phyloP scores from a whole-genome alignment of 2,888 invertebrate species.

The Pilophorus perplexus region DNA sequence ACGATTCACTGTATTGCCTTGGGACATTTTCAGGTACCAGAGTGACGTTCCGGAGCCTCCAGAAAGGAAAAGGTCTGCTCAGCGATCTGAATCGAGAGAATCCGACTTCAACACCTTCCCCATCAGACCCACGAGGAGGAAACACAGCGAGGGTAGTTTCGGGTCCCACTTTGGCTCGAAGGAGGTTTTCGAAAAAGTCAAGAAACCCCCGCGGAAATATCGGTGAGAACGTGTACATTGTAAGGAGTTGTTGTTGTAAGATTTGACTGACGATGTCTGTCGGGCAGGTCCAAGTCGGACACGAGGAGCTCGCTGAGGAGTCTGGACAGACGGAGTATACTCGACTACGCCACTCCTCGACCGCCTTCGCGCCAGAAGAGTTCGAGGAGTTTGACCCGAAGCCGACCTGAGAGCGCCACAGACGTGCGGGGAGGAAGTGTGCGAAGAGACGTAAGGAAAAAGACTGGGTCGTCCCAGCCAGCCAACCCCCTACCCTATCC shows the following conservation, averaged over 20 bases:
- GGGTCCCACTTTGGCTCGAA: no score
- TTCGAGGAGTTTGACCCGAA: conserved; percentile 44
- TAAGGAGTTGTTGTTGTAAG: no score
- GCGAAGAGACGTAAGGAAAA: conserved; percentile 39
- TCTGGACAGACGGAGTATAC: conserved; percentile 42
- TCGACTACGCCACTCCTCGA: conserved; percentile 47
- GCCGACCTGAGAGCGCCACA: conserved; percentile 38
- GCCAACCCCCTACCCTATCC: no score
- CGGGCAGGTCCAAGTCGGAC: conserved; percentile 27
- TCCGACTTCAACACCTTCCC: conserved; percentile 44
- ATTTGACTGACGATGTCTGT: no score
- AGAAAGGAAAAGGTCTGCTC: conserved; percentile 23
- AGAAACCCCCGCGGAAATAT: conserved; percentile 44
- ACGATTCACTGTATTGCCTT: no score
- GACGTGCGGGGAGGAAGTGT: conserved; percentile 39
- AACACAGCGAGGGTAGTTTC: conserved; percentile 43
- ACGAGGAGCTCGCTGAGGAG: conserved; percentile 42
- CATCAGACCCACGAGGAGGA: conserved; percentile 40
- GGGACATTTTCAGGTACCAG: not conserved
- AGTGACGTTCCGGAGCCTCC: conserved; percentile 35
- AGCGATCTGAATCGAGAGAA: conserved; percentile 27
- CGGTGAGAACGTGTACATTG: no score
- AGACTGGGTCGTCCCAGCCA: no score
- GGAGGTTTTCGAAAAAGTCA: conserved; percentile 39
- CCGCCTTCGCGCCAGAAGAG: conserved; percentile 49